Conservation (phyloP, 2,797 vertebrate genomes). For the Stomatorhinus walkeri region DNA sequence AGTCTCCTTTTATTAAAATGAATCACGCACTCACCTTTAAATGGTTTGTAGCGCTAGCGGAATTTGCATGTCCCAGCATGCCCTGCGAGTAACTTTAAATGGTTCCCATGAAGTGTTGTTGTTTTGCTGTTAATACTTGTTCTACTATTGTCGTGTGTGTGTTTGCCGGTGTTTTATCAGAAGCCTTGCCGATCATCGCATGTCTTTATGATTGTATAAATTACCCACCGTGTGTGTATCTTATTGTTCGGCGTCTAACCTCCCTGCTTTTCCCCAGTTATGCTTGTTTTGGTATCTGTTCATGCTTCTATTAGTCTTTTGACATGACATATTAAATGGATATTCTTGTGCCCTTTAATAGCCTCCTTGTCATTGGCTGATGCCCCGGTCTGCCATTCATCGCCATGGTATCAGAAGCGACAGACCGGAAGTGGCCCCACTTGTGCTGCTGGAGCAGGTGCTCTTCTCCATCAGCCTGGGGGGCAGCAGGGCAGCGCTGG, state of each 20-base stretch:
- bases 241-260: neutral
- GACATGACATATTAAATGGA: neutral
- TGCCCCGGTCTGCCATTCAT: neutral
- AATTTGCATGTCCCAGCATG: neutral
- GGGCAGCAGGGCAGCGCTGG: too few species aligned
- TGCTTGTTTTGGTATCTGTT: neutral
- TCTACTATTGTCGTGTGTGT: neutral
- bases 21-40: neutral
- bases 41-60: neutral
- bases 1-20: neutral
- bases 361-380: neutral
- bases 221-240: neutral
- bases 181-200: neutral
- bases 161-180: neutral
- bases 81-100: neutral
- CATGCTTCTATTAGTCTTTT: neutral
- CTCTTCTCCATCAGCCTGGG: too few species aligned
- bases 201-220: neutral
- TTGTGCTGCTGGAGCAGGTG: neutral
- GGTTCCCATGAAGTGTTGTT: neutral
- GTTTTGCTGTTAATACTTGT: neutral
- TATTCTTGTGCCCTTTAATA: neutral
- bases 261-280: neutral
- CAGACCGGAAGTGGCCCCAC: neutral
- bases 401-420: neutral